Evolutionary conservation across 2,797 vertebrate species (phyloP).

Genomic region (Carduelis carduelis): DNA sequence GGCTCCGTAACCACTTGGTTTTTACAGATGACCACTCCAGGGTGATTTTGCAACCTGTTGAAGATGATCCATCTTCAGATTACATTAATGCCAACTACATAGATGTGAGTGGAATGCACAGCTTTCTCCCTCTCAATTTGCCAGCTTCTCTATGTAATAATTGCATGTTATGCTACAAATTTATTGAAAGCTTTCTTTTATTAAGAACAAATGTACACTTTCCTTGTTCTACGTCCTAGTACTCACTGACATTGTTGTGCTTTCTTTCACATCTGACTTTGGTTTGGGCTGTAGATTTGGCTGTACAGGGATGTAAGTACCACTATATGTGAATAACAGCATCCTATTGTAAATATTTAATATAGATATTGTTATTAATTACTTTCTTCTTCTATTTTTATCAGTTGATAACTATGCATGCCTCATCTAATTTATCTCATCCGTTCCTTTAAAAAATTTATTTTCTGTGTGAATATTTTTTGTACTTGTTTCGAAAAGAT

Average conservation of each 20-base stretch:
- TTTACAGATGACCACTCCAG: constrained; percentile 96
- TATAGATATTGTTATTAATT: constrained; percentile 74
- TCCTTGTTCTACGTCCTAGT: constrained; percentile 89
- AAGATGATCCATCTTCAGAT: constrained; percentile 98
- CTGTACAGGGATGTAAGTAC: constrained; percentile 99
- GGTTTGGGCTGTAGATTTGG: constrained; percentile 99
- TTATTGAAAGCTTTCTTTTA: constrained; percentile 85
- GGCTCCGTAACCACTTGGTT: constrained; percentile 54
- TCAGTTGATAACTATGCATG: constrained; percentile 78
- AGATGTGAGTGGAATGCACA: constrained; percentile 93
- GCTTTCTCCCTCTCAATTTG: constrained; percentile 55
- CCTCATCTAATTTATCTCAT: constrained; percentile 74
- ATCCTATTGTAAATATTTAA: constrained; percentile 78
- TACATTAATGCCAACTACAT: constrained; percentile 99
- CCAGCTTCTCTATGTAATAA: constrained; percentile 82
- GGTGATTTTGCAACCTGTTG: constrained; percentile 98
- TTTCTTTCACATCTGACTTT: constrained; percentile 97
- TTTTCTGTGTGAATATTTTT: constrained; percentile 70
- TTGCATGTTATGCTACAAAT: constrained; percentile 86
- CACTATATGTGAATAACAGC: constrained; percentile 90
- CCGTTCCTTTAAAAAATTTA: constrained; percentile 66
- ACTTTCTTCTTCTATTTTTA: constrained; percentile 73
- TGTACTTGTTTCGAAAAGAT: constrained; percentile 59
- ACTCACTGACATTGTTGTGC: constrained; percentile 99
- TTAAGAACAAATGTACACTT: constrained; percentile 84